Base-by-base conservation (phyloP, 2,113 vertebrate genomes). In the Salvelinus namaycush region DNA sequence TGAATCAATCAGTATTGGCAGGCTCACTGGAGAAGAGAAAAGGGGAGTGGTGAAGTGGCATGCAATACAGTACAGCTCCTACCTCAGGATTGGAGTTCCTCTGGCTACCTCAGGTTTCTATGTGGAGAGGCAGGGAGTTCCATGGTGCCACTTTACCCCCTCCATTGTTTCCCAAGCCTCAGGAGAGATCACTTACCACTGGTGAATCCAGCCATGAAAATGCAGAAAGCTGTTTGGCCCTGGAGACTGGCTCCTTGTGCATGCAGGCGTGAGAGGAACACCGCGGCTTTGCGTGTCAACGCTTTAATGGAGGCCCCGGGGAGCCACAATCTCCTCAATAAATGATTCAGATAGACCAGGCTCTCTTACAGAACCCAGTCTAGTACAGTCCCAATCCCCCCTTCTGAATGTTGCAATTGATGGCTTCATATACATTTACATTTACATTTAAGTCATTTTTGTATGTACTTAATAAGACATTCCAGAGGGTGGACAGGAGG, bases 151-250 rank as follows among this genome's bases (percentile, higher is more conserved):
- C 76, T 88, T 85, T 76, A 83, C 71, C 75, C 73, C 74, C 69
- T 76, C 69, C 70, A 80, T 89, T 89, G 89, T 90, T 75, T 87
- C 76, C 73, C 34, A 54, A 86, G 83, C 87, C 84, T 31, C 68
- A 1, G 87, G 82, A 85, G 88, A 86, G 76, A 89, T 88, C 78
- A 75, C 79, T 90, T 87, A 89, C 82, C 74, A 76, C 79, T 79
- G 70, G 86, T 90, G 90, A 91, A 92, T 79, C 74, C 90, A 91
- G 81, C 88, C 91, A 92, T 90, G 81, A 92, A 90, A 90, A 89
- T 74, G 78, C 78, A 86, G 86, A 88, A 86, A 89, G 77, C 86
- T 85, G 86, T 88, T 90, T 89, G 85, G 85, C 87, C 80, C 79
- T 29, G 11, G 59, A 89, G 87, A 81, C 81, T 34, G 62, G 59